Conservation (phyloP, 1,140 invertebrate species). For the Penaeus vannamei region DNA sequence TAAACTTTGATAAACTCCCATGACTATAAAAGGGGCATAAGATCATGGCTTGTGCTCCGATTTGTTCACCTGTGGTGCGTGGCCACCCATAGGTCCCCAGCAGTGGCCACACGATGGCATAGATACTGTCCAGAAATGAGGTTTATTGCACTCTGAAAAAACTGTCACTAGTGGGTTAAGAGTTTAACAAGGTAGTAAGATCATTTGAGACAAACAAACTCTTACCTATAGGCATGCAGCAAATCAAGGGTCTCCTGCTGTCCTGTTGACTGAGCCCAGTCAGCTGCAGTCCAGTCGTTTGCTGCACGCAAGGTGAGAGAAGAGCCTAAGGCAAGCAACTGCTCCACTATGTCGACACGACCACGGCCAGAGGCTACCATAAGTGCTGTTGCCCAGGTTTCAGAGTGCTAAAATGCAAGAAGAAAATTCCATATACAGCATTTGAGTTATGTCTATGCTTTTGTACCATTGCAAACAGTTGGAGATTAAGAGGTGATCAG, state of each 20-base stretch:
- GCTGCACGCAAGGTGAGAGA: constrained; percentile 79
- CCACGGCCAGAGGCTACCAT: constrained; percentile 84
- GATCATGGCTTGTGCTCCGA: too few species aligned
- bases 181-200: background rate
- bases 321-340: constrained; percentile 81
- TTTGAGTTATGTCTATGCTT: background rate
- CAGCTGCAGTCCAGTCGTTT: constrained; percentile 81
- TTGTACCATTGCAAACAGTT: too few species aligned
- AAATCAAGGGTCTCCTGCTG: constrained; percentile 77
- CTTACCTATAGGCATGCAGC: constrained; percentile 74
- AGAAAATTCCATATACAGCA: background rate
- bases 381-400: constrained; percentile 80
- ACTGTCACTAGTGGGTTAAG: background rate
- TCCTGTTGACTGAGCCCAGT: constrained; percentile 80
- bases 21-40: too few species aligned
- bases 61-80: too few species aligned
- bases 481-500: too few species aligned
- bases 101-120: too few species aligned
- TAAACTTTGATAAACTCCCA: too few species aligned
- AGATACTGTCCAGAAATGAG: too few species aligned
- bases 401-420: constrained; percentile 75
- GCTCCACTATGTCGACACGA: constrained; percentile 77
- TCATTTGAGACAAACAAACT: background rate
- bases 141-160: too few species aligned
- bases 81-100: too few species aligned